Conservation (phyloP, 2,113 vertebrate genomes). For the Oxyruncus cristatus region DNA sequence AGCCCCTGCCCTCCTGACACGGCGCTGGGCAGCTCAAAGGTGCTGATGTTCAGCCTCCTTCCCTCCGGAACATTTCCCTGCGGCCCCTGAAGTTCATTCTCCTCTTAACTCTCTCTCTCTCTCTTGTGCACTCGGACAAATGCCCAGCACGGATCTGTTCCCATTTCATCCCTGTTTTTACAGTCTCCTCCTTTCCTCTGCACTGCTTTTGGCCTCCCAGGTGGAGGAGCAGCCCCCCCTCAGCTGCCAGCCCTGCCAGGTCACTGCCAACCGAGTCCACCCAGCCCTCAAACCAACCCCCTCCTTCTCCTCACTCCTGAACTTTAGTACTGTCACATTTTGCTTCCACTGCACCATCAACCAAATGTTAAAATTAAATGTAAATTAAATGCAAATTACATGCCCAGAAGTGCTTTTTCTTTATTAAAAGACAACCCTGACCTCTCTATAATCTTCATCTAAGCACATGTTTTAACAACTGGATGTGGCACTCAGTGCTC, state of each 20-base stretch:
- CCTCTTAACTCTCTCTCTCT: not conserved
- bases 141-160: not conserved
- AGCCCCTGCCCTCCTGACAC: not conserved
- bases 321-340: not conserved
- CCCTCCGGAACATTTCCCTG: not conserved
- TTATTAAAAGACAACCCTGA: not conserved
- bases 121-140: not conserved
- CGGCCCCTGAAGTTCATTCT: not conserved
- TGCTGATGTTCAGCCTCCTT: too few relatives aligned
- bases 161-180: not conserved
- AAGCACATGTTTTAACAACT: not conserved
- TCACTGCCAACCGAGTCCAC: not conserved
- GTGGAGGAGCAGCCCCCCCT: not conserved
- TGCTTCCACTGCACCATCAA: not conserved
- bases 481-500: not conserved
- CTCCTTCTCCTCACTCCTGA: too few relatives aligned
- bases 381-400: not conserved
- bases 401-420: not conserved
- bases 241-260: too few relatives aligned
- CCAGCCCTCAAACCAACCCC: fast-evolving
- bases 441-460: too few relatives aligned
- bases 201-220: not conserved
- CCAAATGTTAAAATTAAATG: not conserved
- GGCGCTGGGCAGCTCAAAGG: not conserved
- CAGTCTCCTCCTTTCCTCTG: not conserved